Base-by-base conservation (phyloP, 2,797 vertebrate species). In the Pempheris klunzingeri region DNA sequence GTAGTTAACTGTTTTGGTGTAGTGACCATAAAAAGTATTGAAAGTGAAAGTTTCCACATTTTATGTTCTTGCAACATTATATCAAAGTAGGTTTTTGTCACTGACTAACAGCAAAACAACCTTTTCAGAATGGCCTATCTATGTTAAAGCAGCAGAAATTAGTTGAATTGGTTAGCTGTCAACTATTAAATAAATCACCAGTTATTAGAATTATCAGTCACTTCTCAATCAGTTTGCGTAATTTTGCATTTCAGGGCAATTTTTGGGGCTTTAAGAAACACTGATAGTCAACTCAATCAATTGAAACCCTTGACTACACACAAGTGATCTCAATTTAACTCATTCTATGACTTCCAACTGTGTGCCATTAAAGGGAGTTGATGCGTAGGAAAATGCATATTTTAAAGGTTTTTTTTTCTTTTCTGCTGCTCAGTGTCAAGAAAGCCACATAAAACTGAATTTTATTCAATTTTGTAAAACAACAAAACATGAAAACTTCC, bases 401-500 rank as follows among this genome's bases (percentile, higher is more conserved):
- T n/a, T n/a, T n/a, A n/a, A n/a, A n/a, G n/a, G n/a, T n/a, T n/a
- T n/a, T n/a, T n/a, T 26, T 1, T 15, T 62, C 7, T 54, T 8
- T 52, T 36, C 4, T 28, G 11, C 41, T 41, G 22, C 30, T 4
- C 2, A 5, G 12, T 55, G 5, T n/a, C 1, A 53, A 28, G 50
- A 70, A 50, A 17, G 17, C 12, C 3, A 38, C 30, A 11, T 18
- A 39, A 2, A 38, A 38, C 17, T 24, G 18, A 7, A 47, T 47
- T 47, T n/a, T n/a, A n/a, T 47, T 8, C 20, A n/a, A 6, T 10
- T 54, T 22, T 64, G 2, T 44, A 44, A 24, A 50, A 24, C 66
- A 43, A 24, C 26, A 47, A 52, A 68, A 44, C 47, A 74, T 24
- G 20, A 46, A 32, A 39, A 24, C 36, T n/a, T 68, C 15, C 15